These are phyloP conservation scores for Sturmia bella DNA, from an alignment of 2,888 invertebrate genomes.

Conservation along the genomic window DNA sequence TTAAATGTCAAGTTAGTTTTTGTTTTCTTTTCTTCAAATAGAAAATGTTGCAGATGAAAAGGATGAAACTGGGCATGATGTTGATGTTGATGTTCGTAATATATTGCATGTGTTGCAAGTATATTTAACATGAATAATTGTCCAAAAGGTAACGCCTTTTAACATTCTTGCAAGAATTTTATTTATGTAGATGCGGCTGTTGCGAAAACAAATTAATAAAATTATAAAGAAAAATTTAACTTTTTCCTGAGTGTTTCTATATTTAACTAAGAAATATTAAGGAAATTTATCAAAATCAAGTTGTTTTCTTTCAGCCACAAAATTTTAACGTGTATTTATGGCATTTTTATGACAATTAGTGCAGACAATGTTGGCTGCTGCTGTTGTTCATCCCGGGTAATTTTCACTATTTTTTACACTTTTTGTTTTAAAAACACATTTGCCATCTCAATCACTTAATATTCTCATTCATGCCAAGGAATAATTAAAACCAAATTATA, in stretches of 20 bases:
- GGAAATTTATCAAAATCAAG: conserved; percentile 19
- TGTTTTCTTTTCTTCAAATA: conserved; percentile 30
- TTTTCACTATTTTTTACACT: not conserved
- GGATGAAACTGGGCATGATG: conserved; percentile 7
- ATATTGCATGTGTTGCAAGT: conserved; percentile 15
- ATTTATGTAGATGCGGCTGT: conserved; percentile 10
- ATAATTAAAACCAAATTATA: conserved; percentile 70
- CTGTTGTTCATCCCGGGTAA: conserved; percentile 2
- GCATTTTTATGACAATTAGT: conserved; percentile 38
- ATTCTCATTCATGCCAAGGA: conserved; percentile 62
- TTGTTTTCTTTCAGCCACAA: not conserved
- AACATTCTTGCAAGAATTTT: conserved; percentile 22
- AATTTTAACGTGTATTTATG: conserved; percentile 19
- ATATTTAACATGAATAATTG: conserved; percentile 68
- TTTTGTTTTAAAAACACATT: conserved; percentile 14
- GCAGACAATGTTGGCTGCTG: conserved; percentile 5
- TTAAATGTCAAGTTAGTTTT: conserved; percentile 59
- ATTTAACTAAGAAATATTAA: conserved; percentile 9
- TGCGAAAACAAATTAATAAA: conserved; percentile 43
- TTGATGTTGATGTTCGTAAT: conserved; percentile 23
- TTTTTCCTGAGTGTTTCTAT: not conserved
- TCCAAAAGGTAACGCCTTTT: conserved; percentile 66
- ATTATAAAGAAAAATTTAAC: conserved; percentile 7
- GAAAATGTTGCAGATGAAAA: conserved; percentile 4
- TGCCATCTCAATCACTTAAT: conserved; percentile 62